Conservation (phyloP, 2,888 invertebrate species). For the Microdon myrmicae region DNA sequence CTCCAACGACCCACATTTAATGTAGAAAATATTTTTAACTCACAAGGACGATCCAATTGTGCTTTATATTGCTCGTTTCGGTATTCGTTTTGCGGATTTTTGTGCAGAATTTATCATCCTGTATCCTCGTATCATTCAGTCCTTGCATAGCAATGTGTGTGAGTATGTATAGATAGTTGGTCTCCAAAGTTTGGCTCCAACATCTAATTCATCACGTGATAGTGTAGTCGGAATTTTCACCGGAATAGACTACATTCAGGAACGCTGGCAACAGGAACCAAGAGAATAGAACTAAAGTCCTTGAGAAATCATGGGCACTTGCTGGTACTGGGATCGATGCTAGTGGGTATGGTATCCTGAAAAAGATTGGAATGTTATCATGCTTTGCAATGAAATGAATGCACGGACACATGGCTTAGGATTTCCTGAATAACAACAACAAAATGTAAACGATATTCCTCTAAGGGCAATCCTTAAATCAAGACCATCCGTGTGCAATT, state of each 20-base stretch:
- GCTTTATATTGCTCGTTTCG: conserved; percentile 11
- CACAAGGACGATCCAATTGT: conserved; percentile 47
- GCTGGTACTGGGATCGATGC: neutral
- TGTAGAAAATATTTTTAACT: conserved; percentile 22
- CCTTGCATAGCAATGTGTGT: neutral
- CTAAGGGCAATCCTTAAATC: conserved; percentile 19
- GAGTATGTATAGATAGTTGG: too few relatives aligned
- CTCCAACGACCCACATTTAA: conserved; percentile 36
- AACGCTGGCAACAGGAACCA: conserved; percentile 38
- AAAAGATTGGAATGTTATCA: conserved; percentile 45
- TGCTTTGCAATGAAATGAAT: conserved; percentile 33
- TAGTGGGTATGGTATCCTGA: conserved; percentile 4
- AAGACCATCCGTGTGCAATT: conserved; percentile 37
- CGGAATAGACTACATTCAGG: conserved; percentile 39
- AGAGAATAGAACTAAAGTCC: conserved; percentile 20
- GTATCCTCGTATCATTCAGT: conserved; percentile 17
- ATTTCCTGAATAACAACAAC: conserved; percentile 12
- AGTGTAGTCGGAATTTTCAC: conserved; percentile 28
- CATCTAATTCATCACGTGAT: conserved; percentile 51
- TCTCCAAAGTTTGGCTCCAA: conserved; percentile 28
- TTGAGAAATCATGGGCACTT: conserved; percentile 41
- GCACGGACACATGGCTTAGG: conserved; percentile 34
- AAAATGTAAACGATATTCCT: neutral
- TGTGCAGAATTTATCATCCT: conserved; percentile 22
- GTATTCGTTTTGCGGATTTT: conserved; percentile 11